These are phyloP conservation scores for Megaptera novaeangliae DNA, from an alignment of 2,113 vertebrate species.

Conservation along the genomic window DNA sequence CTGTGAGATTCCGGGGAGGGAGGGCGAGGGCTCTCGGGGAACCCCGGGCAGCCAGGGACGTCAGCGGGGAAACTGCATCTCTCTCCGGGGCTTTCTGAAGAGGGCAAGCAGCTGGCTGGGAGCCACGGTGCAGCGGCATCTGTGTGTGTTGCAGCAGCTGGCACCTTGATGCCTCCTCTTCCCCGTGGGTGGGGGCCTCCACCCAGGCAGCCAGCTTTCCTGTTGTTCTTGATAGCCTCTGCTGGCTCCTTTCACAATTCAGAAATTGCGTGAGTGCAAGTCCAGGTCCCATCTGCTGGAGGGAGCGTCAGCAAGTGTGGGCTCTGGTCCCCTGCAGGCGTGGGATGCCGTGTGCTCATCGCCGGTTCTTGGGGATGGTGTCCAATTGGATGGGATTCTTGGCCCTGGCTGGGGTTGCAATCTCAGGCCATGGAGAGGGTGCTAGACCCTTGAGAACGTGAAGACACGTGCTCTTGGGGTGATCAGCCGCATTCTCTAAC, in stretches of 20 bases:
- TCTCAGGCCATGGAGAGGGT: background rate
- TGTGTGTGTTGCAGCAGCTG: background rate
- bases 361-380: fast-evolving
- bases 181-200: background rate
- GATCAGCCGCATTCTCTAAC: background rate
- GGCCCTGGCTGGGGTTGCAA: fast-evolving
- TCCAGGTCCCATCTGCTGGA: background rate
- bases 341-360: background rate
- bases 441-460: background rate
- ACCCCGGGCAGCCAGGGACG: background rate
- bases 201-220: background rate
- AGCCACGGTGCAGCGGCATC: background rate
- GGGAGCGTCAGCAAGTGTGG: background rate
- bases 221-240: no score
- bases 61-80: background rate
- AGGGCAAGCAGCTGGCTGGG: background rate
- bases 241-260: background rate
- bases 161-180: background rate
- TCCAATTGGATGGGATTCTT: background rate
- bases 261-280: fast-evolving
- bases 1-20: background rate
- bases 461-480: background rate
- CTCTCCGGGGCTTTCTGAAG: no score
- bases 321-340: background rate
- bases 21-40: fast-evolving